These are phyloP conservation scores for Larimichthys polyactis DNA, from an alignment of 2,113 vertebrate species.

Conservation along the genomic window DNA sequence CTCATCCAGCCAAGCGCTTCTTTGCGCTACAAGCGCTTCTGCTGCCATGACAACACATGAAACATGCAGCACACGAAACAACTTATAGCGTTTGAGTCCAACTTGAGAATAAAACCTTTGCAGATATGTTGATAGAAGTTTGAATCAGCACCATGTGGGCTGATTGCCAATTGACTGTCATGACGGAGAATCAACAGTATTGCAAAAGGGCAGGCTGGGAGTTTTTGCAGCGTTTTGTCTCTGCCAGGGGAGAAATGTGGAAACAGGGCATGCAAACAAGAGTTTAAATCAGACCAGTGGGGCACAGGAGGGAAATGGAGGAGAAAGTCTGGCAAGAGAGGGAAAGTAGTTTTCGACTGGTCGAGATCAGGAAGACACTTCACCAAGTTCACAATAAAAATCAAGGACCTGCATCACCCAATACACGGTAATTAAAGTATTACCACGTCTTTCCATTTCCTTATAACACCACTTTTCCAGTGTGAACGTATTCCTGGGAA, in stretches of 20 bases:
- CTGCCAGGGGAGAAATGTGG: constrained; percentile 40
- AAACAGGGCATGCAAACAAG: constrained; percentile 56
- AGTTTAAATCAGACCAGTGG: constrained; percentile 60
- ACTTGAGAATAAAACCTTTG: constrained; percentile 26
- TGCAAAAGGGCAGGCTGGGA: constrained; percentile 10
- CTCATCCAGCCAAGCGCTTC: constrained; percentile 23
- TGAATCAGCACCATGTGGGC: constrained; percentile 14
- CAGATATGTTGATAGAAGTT: constrained; percentile 32
- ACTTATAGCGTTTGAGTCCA: background rate
- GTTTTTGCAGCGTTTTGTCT: constrained; percentile 22
- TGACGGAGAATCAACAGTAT: constrained; percentile 5
- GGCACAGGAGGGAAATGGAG: constrained; percentile 47
- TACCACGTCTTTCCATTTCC: background rate
- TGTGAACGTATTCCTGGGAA: background rate
- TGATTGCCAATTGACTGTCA: constrained; percentile 2
- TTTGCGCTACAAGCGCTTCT: constrained; percentile 17
- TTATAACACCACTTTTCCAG: background rate
- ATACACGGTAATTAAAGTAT: background rate
- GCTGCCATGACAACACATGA: constrained; percentile 41
- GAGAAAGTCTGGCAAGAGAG: constrained; percentile 33
- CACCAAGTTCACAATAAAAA: background rate
- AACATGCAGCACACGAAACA: constrained; percentile 15
- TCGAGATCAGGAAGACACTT: constrained; percentile 23
- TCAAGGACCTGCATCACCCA: background rate
- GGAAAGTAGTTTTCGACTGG: background rate